Percentiles rank a stretch among this genome's conserved stretches.
Evolutionary conservation across 1,140 invertebrate genomes (phyloP).

Genomic region (Caenorhabditis tropicalis): DNA sequence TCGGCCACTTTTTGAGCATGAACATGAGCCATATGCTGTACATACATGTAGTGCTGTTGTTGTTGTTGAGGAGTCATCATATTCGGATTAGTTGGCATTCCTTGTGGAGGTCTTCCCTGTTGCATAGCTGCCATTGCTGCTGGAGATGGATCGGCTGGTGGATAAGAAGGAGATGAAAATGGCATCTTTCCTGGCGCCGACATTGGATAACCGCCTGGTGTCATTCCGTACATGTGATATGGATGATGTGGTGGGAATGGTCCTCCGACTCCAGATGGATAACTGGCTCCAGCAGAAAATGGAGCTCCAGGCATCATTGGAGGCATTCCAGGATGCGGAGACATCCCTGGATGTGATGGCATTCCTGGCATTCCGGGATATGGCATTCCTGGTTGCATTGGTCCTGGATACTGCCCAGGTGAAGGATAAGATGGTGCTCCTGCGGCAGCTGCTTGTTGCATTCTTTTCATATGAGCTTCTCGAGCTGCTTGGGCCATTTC

Average conservation of each 20-base stretch:
- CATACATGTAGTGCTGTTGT: neutral
- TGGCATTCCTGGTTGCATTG: neutral
- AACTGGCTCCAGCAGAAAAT: neutral
- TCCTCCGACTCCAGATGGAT: neutral
- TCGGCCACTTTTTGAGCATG: neutral
- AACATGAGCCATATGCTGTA: neutral
- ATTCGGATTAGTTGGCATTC: neutral
- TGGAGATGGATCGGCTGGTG: neutral
- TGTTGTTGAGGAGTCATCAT: constrained; percentile 29
- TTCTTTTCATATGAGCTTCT: constrained; percentile 18
- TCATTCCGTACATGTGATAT: constrained; percentile 32
- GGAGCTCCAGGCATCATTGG: neutral
- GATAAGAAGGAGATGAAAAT: neutral
- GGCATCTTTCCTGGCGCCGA: constrained; percentile 16
- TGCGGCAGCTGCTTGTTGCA: neutral
- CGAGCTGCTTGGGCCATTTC: constrained; percentile 12
- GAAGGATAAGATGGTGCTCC: neutral
- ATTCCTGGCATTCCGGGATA: neutral
- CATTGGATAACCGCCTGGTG: constrained; percentile 5
- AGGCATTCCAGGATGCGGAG: neutral
- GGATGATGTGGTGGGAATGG: neutral
- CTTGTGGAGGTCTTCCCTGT: neutral
- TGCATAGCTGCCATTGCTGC: constrained; percentile 20
- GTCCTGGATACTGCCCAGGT: neutral
- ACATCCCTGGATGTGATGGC: neutral